Evolutionary conservation across 2,797 vertebrate species (phyloP).

Genomic region (Macropus fuliginosus): DNA sequence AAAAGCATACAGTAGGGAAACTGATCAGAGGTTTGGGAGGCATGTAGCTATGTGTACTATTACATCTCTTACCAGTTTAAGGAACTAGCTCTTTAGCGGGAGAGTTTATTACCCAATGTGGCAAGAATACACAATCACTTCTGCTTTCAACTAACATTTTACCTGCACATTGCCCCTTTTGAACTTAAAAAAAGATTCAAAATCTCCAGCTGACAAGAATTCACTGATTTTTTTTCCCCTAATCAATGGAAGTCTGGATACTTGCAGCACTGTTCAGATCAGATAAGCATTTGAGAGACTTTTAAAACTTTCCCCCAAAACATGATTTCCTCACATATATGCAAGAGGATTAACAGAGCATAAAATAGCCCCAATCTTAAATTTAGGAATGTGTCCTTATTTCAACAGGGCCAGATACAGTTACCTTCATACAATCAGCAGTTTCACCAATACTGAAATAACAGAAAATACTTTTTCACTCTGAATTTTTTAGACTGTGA

Average conservation of each 20-base stretch:
- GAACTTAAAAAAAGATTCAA: background rate
- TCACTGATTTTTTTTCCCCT: constrained; percentile 11
- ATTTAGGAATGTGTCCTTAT: constrained; percentile 19
- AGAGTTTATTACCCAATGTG: background rate
- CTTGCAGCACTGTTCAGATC: background rate
- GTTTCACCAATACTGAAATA: constrained; percentile 54
- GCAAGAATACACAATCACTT: background rate
- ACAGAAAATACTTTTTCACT: constrained; percentile 26
- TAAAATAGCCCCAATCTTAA: constrained; percentile 39
- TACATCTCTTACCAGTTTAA: background rate
- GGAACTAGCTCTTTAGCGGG: background rate
- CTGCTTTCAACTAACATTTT: background rate
- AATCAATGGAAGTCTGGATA: background rate
- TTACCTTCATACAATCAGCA: constrained; percentile 2
- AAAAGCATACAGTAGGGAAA: background rate
- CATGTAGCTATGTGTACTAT: background rate
- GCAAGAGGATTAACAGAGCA: constrained; percentile 33
- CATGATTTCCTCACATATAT: background rate
- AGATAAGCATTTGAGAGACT: constrained; percentile 16
- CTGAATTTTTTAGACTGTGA: constrained; percentile 47
- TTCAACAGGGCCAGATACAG: constrained; percentile 27
- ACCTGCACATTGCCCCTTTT: constrained; percentile 16
- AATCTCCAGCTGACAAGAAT: background rate
- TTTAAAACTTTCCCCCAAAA: constrained; percentile 17
- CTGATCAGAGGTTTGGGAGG: background rate